Base-by-base conservation (phyloP, 2,888 invertebrate genomes). In the Lepidochrysops patricia region DNA sequence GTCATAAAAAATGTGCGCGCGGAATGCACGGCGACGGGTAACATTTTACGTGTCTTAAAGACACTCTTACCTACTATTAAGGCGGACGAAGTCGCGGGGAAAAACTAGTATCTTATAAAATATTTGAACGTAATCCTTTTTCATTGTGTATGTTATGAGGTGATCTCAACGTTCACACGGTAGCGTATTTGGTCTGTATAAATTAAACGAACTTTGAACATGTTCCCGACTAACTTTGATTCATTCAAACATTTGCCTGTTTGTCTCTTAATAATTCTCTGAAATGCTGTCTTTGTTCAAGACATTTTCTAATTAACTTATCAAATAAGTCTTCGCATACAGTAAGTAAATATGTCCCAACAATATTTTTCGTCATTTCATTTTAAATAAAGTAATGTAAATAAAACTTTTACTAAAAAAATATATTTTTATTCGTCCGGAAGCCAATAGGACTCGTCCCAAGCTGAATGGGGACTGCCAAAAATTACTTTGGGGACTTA, bases 101-200 rank as follows among this genome's bases (percentile, higher is more conserved):
- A n/a, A n/a, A n/a, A n/a, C n/a, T 37, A 9, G 6, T 32, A 32
- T 37, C 15, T 15, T 9, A 4, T 9, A 32, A 7, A 37, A 5
- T 37, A 7, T 7, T 37, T 13, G 13, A 6, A 15, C 37, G 13
- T 37, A 15, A 37, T 37, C 15, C 37, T 37, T 15, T 15, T 15
- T 15, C 15, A 43, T 19, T 29, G 29, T 29, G 29, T 6, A 6
- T 43, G 15, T 19, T 43, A 43, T 1, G 15, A 37, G 13, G 13
- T 37, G 37, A 57, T 57, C 43, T 26, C n/a, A 29, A 25, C 19
- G 32, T 54, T 54, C 63, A 60, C 60, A 66, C n/a, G 62, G 66
- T 66, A 61, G 64, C 65, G 64, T 69, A 69, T 69, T 70, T 66
- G 69, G 71, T 72, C 69, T 69, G 72, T 71, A 73, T 73, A 72